Evolutionary conservation across 2,888 invertebrate species (phyloP).

Genomic region (Folsomia manolachei): DNA sequence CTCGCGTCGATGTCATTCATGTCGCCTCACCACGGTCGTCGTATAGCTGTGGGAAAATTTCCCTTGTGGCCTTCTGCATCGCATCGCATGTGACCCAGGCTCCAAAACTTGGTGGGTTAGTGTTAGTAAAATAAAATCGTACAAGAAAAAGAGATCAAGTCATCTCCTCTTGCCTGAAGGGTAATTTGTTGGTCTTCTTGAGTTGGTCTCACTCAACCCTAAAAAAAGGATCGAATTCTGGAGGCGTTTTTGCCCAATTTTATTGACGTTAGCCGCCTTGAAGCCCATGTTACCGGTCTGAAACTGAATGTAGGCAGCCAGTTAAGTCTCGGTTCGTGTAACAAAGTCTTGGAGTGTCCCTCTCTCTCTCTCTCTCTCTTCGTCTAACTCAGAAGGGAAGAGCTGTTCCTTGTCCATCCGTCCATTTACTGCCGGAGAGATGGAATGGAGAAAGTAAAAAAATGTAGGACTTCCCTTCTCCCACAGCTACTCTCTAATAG

Average conservation of each 20-base stretch:
- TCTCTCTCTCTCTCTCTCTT: neutral
- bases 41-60: neutral
- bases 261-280: constrained; percentile 13
- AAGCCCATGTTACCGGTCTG: neutral
- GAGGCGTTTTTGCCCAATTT: constrained; percentile 29
- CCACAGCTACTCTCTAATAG: neutral
- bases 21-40: neutral
- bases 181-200: constrained; percentile 39
- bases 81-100: neutral
- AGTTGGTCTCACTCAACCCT: too few relatives aligned
- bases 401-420: neutral
- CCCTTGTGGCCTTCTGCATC: constrained; percentile 4
- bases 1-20: too few relatives aligned
- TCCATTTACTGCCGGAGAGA: neutral
- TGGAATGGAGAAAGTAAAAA: constrained; percentile 4
- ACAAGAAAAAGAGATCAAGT: constrained; percentile 39
- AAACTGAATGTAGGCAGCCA: constrained; percentile 5
- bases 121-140: constrained; percentile 12
- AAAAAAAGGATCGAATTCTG: constrained; percentile 45
- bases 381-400: neutral
- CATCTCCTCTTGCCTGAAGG: constrained; percentile 42
- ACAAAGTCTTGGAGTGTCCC: neutral
- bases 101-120: constrained; percentile 5
- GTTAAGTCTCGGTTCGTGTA: neutral
- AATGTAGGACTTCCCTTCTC: neutral